Evolutionary conservation across 2,888 invertebrate species (phyloP), one percentile per base, ranked within the genome.

Genomic region (Eudemis profundana): DNA sequence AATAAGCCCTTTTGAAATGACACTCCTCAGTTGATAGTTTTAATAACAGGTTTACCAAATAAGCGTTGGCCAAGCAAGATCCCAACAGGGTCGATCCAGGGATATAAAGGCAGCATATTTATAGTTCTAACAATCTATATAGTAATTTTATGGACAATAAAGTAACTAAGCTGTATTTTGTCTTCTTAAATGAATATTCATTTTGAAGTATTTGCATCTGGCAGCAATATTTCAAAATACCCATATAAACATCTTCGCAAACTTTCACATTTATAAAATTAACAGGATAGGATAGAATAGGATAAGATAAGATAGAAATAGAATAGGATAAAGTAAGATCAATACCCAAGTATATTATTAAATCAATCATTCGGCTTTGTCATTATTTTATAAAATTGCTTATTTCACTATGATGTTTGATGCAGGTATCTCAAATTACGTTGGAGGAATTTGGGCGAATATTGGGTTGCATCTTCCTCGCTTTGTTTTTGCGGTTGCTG

Each of bases 401-500:
- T 23, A 5, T 23, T 23, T 4, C 23, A 4, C 5, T 23, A 4
- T 23, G 3, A 23, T 5, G 23, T 17, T 29, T 56, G 17, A 29
- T 61, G 10, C 77, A 91, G 91, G 78, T 89, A 36, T 87, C 90
- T 42, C 72, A 84, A 61, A 78, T 90, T 70, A 78, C 79, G 10
- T 40, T 74, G 21, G 79, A 74, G 64, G 89, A 90, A 66, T 81
- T 89, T 36, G 82, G 81, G 27, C 69, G 87, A 59, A 88, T 91
- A 71, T 53, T 89, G 23, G 84, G 82, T 1, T 89, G 89, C 70
- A 81, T 91, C 65, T 78, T 83, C 61, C 74, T 83, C 1, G 89
- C 91, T 14, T 77, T 92, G 21, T 70, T 83, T 15, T 77, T 91
- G 38, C 85, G 92, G 46, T 70, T 91, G 66, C 66, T 92, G 54